Evolutionary conservation across 2,113 vertebrate genomes (phyloP).

Genomic region (Lamprotornis superbus): DNA sequence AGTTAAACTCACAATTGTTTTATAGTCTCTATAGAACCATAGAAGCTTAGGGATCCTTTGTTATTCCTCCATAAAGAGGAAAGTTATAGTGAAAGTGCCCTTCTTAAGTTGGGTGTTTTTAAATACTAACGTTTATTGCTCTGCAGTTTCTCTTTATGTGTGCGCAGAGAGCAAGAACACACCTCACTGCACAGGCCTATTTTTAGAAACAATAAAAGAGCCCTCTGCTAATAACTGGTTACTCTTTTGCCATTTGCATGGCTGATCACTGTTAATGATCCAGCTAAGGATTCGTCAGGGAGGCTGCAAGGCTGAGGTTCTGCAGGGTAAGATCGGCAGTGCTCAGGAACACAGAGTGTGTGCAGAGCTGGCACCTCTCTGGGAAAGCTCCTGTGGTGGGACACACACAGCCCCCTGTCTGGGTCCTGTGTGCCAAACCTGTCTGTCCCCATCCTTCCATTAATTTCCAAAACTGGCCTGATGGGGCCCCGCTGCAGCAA

Average conservation of each 20-base stretch:
- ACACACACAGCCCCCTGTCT: rapidly evolving
- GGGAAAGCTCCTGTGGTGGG: neutral
- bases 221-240: conserved; percentile 9
- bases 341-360: rapidly evolving
- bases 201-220: conserved; percentile 24
- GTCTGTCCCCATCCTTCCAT: rapidly evolving
- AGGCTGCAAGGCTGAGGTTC: neutral
- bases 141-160: conserved; percentile 38
- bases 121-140: conserved; percentile 60
- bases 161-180: conserved; percentile 38
- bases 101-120: conserved; percentile 51
- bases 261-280: conserved; percentile 33
- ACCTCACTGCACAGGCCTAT: neutral
- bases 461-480: neutral
- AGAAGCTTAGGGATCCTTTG: conserved; percentile 55
- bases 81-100: conserved; percentile 46
- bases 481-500: neutral
- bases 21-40: conserved; percentile 57
- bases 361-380: neutral
- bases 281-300: neutral
- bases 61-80: conserved; percentile 53
- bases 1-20: conserved; percentile 47
- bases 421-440: neutral
- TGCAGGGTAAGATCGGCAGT: rapidly evolving
- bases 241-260: neutral